Evolutionary conservation across 2,888 invertebrate genomes (phyloP), one percentile per base, ranked within the genome.

Genomic region (Cephus nigrinus): DNA sequence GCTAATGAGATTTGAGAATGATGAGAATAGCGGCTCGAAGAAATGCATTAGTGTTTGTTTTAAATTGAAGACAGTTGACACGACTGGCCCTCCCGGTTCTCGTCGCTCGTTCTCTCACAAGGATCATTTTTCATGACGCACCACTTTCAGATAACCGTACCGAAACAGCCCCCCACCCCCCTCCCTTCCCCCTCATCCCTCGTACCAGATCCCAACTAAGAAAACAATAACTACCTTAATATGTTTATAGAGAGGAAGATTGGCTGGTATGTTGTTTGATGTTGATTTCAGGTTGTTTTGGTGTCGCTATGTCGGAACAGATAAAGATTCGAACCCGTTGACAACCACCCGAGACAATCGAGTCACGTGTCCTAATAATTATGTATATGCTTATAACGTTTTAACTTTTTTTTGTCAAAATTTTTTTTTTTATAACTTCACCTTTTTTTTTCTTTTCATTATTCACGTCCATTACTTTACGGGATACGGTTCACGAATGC

Each of bases 91-190:
- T 82, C 74, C 77, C 77, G 80, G 82, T 81, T 80, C 80, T 83
- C 82, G 80, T 82, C 82, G 81, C 82, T 80, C 81, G 80, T 82
- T 83, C 84, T 88, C 88, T 87, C 90, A 86, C 88, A 88, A 83
- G 86, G 88, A 90, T 90, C 87, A 82, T 86, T 89, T 90, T 89
- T 88, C 88, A 86, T 79, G 82, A 82, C 85, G 84, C 85, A 86
- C 81, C 84, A 83, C 82, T 84, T 79, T 79, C 82, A 87, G 88
- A 90, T 88, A 89, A 88, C 81, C 84, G 77, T 55, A 15, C 55
- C 55, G 55, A 55, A 55, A 55, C 55, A 55, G 55, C 55, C 79
- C 79, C 75, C 79, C n/a, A 12, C 68, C 35, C 75, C 68, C 35
- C 75, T 33, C 75, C 76, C 79, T 76, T 36, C 69, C 77, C 69